Evolutionary conservation across 2,888 invertebrate genomes (phyloP).

Genomic region (Ceratothoa steindachneri): DNA sequence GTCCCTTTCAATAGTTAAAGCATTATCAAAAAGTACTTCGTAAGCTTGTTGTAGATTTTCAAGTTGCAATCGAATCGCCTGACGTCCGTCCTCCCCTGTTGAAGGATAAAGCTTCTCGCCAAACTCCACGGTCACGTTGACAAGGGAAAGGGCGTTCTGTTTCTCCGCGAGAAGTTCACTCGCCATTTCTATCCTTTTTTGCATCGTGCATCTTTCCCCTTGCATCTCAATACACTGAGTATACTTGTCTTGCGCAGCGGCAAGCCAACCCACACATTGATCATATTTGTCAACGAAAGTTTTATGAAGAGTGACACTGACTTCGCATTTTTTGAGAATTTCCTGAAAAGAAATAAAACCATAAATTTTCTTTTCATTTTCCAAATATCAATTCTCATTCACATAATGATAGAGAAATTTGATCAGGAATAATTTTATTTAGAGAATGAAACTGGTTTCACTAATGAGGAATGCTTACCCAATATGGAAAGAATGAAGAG

Average conservation of each 20-base stretch:
- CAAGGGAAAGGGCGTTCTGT: conserved; percentile 66
- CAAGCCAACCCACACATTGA: conserved; percentile 75
- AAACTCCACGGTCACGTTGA: conserved; percentile 78
- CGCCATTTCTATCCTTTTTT: conserved; percentile 65
- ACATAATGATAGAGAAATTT: no score
- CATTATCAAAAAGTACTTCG: conserved; percentile 73
- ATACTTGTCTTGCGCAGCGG: conserved; percentile 68
- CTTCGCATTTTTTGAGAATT: conserved; percentile 85
- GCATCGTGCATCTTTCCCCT: conserved; percentile 64
- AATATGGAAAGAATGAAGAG: neutral
- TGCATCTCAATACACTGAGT: conserved; percentile 55
- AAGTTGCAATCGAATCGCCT: conserved; percentile 74
- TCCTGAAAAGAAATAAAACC: conserved; percentile 57
- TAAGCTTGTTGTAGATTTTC: conserved; percentile 78
- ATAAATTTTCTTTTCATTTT: no score
- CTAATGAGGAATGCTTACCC: neutral
- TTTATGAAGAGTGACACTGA: conserved; percentile 75
- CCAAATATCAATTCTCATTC: neutral
- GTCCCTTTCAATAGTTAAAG: conserved; percentile 71
- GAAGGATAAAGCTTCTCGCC: conserved; percentile 83
- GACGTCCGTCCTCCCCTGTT: conserved; percentile 81
- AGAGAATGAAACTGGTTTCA: neutral
- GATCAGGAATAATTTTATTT: no score
- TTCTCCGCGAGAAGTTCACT: conserved; percentile 72
- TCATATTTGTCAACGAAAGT: conserved; percentile 76